Evolutionary conservation across 2,888 invertebrate genomes (phyloP).

Genomic region (Lasioglossum figueresi): DNA sequence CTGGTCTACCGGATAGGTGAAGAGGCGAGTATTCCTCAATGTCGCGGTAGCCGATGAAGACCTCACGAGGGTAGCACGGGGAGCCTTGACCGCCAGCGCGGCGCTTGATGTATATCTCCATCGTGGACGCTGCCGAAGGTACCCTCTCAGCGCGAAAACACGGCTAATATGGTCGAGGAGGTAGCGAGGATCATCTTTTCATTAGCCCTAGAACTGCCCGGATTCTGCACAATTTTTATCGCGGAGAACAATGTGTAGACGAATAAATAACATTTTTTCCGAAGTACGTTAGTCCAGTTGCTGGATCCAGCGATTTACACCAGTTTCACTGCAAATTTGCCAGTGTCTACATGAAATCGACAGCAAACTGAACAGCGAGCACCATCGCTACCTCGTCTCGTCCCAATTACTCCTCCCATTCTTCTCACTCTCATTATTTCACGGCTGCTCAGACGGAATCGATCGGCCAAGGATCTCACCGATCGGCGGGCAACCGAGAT

Average conservation of each 20-base stretch:
- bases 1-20: conserved; percentile 65
- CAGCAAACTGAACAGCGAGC: neutral
- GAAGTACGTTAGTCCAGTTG: too few relatives aligned
- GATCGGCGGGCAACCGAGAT: conserved; percentile 27
- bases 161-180: conserved; percentile 49
- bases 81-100: conserved; percentile 59
- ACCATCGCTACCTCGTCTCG: neutral
- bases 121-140: conserved; percentile 53
- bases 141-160: conserved; percentile 65
- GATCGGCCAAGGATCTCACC: conserved; percentile 13
- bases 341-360: too few relatives aligned
- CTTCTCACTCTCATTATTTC: neutral
- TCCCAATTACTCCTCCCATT: neutral
- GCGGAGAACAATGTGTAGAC: too few relatives aligned
- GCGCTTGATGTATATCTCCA: conserved; percentile 67
- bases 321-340: too few relatives aligned
- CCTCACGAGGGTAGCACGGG: conserved; percentile 70
- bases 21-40: conserved; percentile 78
- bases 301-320: too few relatives aligned
- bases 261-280: too few relatives aligned
- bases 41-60: conserved; percentile 80
- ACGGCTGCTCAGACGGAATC: neutral
- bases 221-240: neutral
- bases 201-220: neutral
- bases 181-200: neutral